Evolutionary conservation across 2,113 vertebrate species (phyloP), one percentile per base, ranked within the genome.

Genomic region (Pipra filicauda): DNA sequence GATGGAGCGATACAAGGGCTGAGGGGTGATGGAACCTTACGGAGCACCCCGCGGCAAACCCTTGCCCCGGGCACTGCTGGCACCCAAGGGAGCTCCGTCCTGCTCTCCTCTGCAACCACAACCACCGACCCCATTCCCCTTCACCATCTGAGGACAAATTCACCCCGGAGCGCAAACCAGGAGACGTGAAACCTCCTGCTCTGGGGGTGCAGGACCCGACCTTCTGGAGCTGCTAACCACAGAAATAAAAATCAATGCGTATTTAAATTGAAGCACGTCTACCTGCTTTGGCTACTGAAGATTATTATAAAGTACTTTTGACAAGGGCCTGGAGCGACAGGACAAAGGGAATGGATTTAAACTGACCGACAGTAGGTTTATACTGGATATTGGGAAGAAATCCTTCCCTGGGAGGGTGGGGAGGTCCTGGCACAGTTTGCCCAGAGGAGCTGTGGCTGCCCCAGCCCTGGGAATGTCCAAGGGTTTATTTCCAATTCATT

Each of bases 111-210:
- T 2, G 16, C 16, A 5, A 4, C 8, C 65, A 21, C 44, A 46
- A 11, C 9, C 7, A 0, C 1, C 22, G 17, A 5, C 43, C 18
- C 3, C 31, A 0, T 2, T 11, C 15, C 58, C 5, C 15, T 4
- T 8, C 67, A 1, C 16, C 7, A 0, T 0, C 5, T 2, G 5
- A 7, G 11, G 17, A 2, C 6, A 58, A 72, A 43, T 33, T 2
- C n/a, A 5, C 5, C 12, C 52, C 1, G 24, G 4, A 20, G 16
- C 12, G 48, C 30, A 17, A 9, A 30, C 7, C 6, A 0, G n/a
- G 62, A 64, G 2, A 0, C 20, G 0, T 0, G 22, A 22, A 37
- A 7, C 6, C n/a, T 18, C 1, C 12, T 5, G 20, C 7, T 5
- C 9, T 22, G 61, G 33, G 7, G 15, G 2, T 11, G 13, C n/a